Conservation (phyloP, 2,797 vertebrate species). For the Myoxocephalus aenaeus region DNA sequence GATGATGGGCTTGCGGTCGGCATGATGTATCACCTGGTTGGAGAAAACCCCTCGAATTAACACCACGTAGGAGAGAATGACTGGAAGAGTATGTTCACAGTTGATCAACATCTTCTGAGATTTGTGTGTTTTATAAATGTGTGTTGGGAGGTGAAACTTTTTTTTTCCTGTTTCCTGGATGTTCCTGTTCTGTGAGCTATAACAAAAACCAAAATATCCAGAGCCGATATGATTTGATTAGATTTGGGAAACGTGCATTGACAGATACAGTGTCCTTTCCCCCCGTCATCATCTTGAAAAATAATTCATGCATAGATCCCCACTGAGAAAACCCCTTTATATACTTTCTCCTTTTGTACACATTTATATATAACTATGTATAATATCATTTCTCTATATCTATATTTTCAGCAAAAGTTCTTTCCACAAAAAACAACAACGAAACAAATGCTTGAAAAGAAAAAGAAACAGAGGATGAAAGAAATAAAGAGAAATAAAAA, state of each 20-base stretch:
- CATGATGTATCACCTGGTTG: constrained; percentile 9
- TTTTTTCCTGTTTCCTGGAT: constrained; percentile 15
- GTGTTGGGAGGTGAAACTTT: constrained; percentile 4
- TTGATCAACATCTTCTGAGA: constrained; percentile 23
- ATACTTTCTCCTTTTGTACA: constrained; percentile 86
- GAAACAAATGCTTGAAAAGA: constrained; percentile 65
- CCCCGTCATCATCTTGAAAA: constrained; percentile 72
- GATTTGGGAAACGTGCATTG: constrained; percentile 80
- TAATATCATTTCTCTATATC: constrained; percentile 84
- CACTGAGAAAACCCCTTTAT: constrained; percentile 82
- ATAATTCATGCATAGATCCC: constrained; percentile 88
- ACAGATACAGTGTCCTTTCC: constrained; percentile 67
- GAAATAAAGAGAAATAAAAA: constrained; percentile 42
- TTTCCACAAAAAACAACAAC: constrained; percentile 77
- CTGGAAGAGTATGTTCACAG: constrained; percentile 32
- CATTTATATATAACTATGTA: constrained; percentile 86
- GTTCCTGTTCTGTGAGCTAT: constrained; percentile 31
- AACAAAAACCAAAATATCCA: constrained; percentile 50
- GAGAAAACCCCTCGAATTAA: constrained; percentile 10
- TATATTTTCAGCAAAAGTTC: constrained; percentile 80
- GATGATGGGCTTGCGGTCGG: constrained; percentile 16
- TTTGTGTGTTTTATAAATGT: constrained; percentile 10
- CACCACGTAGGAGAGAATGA: constrained; percentile 19
- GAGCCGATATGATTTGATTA: constrained; percentile 57
- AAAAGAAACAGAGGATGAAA: constrained; percentile 51